Conservation (phyloP, 1,140 invertebrate genomes). For the Zaprionus vittiger region DNA sequence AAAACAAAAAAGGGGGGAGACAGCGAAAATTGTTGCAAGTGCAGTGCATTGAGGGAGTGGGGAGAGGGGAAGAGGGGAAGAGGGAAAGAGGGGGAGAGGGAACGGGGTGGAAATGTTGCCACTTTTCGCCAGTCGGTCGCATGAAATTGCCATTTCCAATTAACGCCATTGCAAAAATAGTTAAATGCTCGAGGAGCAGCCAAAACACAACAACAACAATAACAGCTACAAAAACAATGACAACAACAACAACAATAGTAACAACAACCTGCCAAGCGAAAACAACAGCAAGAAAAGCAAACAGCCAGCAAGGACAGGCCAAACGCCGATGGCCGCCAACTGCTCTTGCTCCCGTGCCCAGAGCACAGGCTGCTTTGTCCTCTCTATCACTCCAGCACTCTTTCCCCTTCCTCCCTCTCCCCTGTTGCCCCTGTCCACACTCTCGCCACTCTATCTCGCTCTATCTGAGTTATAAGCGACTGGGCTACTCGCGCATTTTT, state of each 20-base stretch:
- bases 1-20: conserved; percentile 11
- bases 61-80: too few species aligned
- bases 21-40: conserved; percentile 46
- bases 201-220: conserved; percentile 22
- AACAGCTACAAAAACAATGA: conserved; percentile 28
- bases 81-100: background rate
- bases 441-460: background rate
- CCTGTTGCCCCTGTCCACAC: background rate
- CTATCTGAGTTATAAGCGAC: conserved; percentile 15
- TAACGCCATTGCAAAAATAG: conserved; percentile 82
- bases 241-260: conserved; percentile 18
- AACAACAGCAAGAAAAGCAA: conserved; percentile 55
- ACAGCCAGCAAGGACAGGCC: conserved; percentile 37
- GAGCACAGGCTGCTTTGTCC: conserved; percentile 21
- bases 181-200: conserved; percentile 68
- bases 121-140: conserved; percentile 52
- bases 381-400: background rate
- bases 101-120: conserved; percentile 7
- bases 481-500: conserved; percentile 56
- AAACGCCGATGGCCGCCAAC: conserved; percentile 11
- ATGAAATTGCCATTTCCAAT: conserved; percentile 83
- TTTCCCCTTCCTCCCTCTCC: background rate
- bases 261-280: conserved; percentile 22
- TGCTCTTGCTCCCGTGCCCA: conserved; percentile 45
- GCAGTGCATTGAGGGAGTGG: background rate